Percentiles rank a stretch among this genome's conserved stretches.
phyloP scores from a whole-genome alignment of 2,888 invertebrate species.

The Mesochorus sp. region DNA sequence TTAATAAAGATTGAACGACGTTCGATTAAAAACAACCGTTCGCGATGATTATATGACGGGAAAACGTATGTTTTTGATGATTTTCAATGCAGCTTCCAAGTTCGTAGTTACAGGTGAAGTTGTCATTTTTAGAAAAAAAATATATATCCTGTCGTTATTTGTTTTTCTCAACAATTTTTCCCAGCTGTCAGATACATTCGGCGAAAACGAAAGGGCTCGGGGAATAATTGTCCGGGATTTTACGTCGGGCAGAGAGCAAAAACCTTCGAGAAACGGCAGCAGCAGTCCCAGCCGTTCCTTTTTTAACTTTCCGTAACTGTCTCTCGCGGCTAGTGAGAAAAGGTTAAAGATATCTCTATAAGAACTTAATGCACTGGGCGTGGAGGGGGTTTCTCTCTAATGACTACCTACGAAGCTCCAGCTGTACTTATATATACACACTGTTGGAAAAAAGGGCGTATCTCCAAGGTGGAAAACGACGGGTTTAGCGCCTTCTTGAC shows the following conservation, averaged over 20 bases:
- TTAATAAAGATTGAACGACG: slow-evolving; percentile 23
- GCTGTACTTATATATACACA: slow-evolving; percentile 36
- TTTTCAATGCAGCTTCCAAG: no score
- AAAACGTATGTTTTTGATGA: no score
- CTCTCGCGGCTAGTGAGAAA: slow-evolving; percentile 64
- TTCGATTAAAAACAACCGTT: slow-evolving; percentile 16
- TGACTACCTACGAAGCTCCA: slow-evolving; percentile 71
- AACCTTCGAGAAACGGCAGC: slow-evolving; percentile 22
- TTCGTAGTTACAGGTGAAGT: no score
- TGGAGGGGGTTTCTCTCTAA: slow-evolving; percentile 70
- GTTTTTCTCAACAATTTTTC: background rate
- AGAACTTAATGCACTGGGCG: slow-evolving; percentile 76
- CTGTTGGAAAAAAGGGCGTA: slow-evolving; percentile 21
- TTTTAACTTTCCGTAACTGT: slow-evolving; percentile 26
- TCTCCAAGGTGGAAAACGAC: no score
- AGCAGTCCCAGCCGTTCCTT: no score
- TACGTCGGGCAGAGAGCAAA: background rate
- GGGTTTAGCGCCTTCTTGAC: no score
- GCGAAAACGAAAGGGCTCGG: background rate
- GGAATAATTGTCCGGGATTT: slow-evolving; percentile 31
- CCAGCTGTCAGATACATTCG: slow-evolving; percentile 27
- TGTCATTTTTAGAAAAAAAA: no score
- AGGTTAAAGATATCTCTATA: slow-evolving; percentile 75
- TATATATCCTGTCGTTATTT: no score
- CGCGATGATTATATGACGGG: no score